Conservation (phyloP, 2,113 vertebrate genomes). For the Mormyrus iriodes region DNA sequence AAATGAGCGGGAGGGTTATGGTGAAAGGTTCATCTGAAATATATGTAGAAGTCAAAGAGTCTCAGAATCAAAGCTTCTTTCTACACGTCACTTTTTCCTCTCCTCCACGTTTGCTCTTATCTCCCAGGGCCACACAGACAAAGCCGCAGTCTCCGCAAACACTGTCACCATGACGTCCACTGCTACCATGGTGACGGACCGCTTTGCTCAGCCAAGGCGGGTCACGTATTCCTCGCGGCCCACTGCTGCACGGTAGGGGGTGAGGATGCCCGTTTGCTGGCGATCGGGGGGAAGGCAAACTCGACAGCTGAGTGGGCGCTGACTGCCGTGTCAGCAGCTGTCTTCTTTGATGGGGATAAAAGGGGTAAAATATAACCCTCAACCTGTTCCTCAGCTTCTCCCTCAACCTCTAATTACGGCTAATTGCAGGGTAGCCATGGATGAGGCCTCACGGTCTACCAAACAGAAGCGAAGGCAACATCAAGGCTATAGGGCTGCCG, state of each 20-base stretch:
- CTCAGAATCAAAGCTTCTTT: neutral
- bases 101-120: neutral
- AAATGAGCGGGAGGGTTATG: no score
- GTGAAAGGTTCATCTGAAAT: neutral
- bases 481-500: neutral
- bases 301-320: neutral
- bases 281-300: neutral
- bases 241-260: neutral
- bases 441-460: neutral
- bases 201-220: neutral
- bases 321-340: neutral
- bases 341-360: neutral
- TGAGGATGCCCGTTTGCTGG: neutral
- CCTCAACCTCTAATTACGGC: neutral
- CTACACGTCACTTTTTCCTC: neutral
- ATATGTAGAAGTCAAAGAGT: neutral
- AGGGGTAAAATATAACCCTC: neutral
- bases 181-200: constrained; percentile 7
- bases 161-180: constrained; percentile 5
- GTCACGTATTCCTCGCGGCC: neutral
- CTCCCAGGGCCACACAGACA: neutral
- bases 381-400: neutral
- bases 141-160: neutral
- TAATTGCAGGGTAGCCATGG: neutral
- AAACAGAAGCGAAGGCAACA: neutral